Evolutionary conservation across 2,113 vertebrate genomes (phyloP).

Genomic region (Numida meleagris): DNA sequence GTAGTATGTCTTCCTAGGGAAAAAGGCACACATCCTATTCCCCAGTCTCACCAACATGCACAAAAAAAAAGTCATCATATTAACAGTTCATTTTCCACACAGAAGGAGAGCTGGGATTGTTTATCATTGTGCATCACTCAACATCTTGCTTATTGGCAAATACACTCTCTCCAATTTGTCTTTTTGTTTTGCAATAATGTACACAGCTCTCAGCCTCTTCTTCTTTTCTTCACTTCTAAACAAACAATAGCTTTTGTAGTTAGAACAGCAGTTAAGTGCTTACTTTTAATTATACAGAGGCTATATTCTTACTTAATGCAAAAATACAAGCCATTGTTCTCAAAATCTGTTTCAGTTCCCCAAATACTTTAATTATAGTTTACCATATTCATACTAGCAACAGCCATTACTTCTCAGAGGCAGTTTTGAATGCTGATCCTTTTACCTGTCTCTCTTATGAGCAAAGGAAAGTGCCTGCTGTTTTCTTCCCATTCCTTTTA

Average conservation of each 20-base stretch:
- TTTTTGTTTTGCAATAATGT: constrained; percentile 6
- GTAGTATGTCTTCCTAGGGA: neutral
- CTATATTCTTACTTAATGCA: neutral
- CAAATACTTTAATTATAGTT: constrained; percentile 32
- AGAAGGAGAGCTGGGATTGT: neutral
- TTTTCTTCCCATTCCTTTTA: neutral
- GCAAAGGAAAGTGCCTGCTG: neutral
- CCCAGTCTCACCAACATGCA: neutral
- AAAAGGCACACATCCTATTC: neutral
- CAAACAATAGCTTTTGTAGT: constrained; percentile 29
- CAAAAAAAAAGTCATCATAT: neutral
- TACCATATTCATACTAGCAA: neutral
- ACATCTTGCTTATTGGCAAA: constrained; percentile 13
- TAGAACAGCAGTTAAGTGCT: neutral
- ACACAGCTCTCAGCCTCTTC: neutral
- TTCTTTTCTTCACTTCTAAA: constrained; percentile 5
- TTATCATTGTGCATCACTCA: neutral
- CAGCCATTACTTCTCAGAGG: neutral
- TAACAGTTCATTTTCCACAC: neutral
- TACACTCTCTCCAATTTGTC: neutral
- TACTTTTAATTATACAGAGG: constrained; percentile 30
- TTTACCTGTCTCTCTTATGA: neutral
- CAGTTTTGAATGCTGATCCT: constrained; percentile 5
- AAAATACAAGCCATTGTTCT: constrained; percentile 29
- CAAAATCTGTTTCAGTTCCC: constrained; percentile 32